Percentiles rank a stretch among this genome's conserved stretches.
Evolutionary conservation across 2,888 invertebrate genomes (phyloP).

Genomic region (Exephanes ischioxanthus): DNA sequence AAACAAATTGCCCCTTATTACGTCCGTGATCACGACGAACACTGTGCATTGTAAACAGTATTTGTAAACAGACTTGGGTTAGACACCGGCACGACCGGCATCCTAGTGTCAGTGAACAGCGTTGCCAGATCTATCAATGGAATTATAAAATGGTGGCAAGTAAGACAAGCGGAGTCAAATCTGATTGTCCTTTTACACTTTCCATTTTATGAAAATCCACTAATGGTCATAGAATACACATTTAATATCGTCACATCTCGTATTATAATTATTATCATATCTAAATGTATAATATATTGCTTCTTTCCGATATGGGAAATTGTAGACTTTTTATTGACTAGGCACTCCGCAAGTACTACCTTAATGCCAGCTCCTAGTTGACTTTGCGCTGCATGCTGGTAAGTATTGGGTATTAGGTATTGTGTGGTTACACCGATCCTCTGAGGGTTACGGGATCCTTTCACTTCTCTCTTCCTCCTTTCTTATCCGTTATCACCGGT

Average conservation of each 20-base stretch:
- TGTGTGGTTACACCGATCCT: too few relatives aligned
- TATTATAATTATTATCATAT: slow-evolving; percentile 9
- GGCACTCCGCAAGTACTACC: background rate
- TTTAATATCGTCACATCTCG: background rate
- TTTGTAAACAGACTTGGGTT: too few relatives aligned
- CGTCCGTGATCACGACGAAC: slow-evolving; percentile 19
- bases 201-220: background rate
- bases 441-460: too few relatives aligned
- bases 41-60: background rate
- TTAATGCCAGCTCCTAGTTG: too few relatives aligned
- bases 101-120: slow-evolving; percentile 1
- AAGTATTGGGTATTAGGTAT: too few relatives aligned
- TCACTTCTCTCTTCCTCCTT: too few relatives aligned
- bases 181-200: background rate
- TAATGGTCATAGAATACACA: too few relatives aligned
- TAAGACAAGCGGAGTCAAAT: slow-evolving; percentile 3
- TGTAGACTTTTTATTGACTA: slow-evolving; percentile 12
- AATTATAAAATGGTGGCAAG: background rate
- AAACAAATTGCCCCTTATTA: slow-evolving; percentile 16
- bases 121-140: slow-evolving; percentile 2
- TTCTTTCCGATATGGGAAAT: background rate
- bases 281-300: background rate
- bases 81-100: background rate
- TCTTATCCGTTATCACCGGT: too few relatives aligned
- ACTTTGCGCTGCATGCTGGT: too few relatives aligned